Conservation (phyloP, 2,113 vertebrate species). For the Semnopithecus entellus region DNA sequence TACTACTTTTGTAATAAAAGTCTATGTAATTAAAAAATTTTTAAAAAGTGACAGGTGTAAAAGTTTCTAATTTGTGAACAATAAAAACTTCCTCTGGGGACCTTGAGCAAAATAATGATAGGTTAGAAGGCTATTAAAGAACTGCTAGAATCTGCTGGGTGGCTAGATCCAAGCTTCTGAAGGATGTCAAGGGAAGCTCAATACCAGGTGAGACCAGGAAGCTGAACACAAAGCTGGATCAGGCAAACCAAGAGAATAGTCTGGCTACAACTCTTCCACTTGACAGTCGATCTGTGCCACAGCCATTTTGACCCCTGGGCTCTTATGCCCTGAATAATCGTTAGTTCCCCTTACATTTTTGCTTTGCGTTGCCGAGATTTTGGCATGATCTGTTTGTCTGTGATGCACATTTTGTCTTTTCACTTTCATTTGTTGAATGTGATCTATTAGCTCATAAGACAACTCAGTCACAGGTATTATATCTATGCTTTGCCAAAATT, state of each 20-base stretch:
- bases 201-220: background rate
- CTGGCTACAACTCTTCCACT: background rate
- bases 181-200: background rate
- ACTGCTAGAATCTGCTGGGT: background rate
- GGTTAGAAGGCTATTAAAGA: background rate
- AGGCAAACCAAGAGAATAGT: background rate
- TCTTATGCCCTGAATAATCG: background rate
- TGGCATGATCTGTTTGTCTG: background rate
- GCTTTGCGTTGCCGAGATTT: background rate
- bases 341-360: background rate
- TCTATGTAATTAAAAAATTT: background rate
- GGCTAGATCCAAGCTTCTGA: background rate
- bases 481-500: background rate
- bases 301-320: background rate
- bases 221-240: background rate
- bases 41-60: background rate
- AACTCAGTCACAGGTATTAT: background rate
- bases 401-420: background rate
- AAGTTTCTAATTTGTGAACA: background rate
- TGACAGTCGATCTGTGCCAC: background rate
- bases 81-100: background rate
- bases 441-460: background rate
- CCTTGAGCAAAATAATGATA: background rate
- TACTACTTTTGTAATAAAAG: background rate
- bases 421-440: background rate